Percentiles rank a stretch among this genome's conserved stretches.
Conservation (phyloP, 2,113 vertebrate genomes). For the Salvator merianae region DNA sequence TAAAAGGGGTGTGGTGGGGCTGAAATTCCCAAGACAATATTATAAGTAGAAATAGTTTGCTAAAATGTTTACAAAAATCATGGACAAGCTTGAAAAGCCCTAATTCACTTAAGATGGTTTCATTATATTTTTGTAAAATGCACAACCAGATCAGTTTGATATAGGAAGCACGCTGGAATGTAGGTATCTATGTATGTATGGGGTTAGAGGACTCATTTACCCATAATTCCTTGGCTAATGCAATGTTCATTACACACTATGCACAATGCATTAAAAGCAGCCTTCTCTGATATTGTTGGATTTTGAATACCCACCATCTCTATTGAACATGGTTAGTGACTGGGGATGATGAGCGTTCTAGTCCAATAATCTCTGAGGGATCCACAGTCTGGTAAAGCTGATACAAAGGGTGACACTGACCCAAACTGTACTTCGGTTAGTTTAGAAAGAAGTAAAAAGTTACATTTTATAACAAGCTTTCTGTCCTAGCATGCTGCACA, state of each 20-base stretch:
- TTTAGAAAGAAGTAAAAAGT: too few relatives aligned
- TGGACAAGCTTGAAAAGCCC: background rate
- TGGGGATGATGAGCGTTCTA: too few relatives aligned
- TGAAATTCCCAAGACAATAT: background rate
- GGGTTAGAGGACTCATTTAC: background rate
- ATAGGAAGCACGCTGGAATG: background rate
- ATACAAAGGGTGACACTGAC: background rate
- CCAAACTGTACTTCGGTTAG: too few relatives aligned
- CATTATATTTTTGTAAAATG: background rate
- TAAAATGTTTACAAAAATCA: background rate
- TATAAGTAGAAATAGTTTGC: background rate
- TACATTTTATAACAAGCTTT: too few relatives aligned
- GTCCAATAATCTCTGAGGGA: background rate
- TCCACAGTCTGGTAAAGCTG: background rate
- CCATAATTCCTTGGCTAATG: background rate
- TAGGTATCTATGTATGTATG: too few relatives aligned
- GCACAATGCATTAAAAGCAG: background rate
- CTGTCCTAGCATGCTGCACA: too few relatives aligned
- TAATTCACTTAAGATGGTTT: background rate
- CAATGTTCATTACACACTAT: too few relatives aligned
- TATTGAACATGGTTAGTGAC: background rate
- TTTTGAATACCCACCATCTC: background rate
- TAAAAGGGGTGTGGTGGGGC: background rate
- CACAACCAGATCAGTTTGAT: background rate
- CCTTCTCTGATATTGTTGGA: background rate